phyloP scores from a whole-genome alignment of 2,888 invertebrate species.

The Drosophila melanosoma region DNA sequence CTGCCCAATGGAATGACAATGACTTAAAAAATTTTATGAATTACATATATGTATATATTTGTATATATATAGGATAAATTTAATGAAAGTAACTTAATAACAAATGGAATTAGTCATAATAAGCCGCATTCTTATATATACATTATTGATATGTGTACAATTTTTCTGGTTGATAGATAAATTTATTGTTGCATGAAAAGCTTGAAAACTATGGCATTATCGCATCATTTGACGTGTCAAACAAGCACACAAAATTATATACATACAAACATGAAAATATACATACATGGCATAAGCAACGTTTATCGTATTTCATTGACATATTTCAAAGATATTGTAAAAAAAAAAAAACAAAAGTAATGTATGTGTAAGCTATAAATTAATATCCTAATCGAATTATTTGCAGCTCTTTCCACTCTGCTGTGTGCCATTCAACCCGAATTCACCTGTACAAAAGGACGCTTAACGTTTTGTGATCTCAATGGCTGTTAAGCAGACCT shows the following conservation, averaged over 20 bases:
- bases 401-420: background rate
- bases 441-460: slow-evolving; percentile 19
- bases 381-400: background rate
- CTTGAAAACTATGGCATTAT: slow-evolving; percentile 10
- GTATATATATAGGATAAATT: background rate
- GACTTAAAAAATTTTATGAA: background rate
- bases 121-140: slow-evolving; percentile 5
- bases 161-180: slow-evolving; percentile 11
- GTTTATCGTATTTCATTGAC: slow-evolving; percentile 18
- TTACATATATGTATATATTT: background rate
- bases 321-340: slow-evolving; percentile 2
- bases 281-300: slow-evolving; percentile 3
- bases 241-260: slow-evolving; percentile 2
- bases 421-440: background rate
- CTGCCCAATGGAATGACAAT: background rate
- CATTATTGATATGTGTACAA: slow-evolving; percentile 14
- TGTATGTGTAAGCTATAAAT: background rate
- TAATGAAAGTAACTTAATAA: slow-evolving; percentile 1
- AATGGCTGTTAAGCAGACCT: slow-evolving; percentile 27
- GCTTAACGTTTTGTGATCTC: background rate
- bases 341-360: background rate
- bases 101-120: background rate
- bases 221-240: slow-evolving; percentile 22
- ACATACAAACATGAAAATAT: slow-evolving; percentile 7
- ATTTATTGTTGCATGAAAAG: slow-evolving; percentile 30